phyloP scores from a whole-genome alignment of 2,797 vertebrate genomes.

The Xenops minutus region DNA sequence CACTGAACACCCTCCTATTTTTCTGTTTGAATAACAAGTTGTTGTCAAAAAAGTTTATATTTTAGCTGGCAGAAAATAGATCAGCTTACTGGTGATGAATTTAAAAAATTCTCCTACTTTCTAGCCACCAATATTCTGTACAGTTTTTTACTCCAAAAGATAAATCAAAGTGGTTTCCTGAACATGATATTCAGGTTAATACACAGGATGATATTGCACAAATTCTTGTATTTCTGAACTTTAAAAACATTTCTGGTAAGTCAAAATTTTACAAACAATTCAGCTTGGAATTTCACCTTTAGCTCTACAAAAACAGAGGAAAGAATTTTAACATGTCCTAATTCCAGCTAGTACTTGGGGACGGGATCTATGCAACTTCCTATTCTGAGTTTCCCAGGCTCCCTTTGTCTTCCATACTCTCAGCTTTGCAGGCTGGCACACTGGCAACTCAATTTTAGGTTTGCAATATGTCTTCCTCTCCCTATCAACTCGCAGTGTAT shows the following conservation, averaged over 20 bases:
- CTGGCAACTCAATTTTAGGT: neutral
- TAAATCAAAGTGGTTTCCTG: neutral
- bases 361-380: neutral
- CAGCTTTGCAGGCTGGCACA: neutral
- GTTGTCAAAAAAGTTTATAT: neutral
- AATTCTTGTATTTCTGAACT: neutral
- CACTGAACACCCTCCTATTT: neutral
- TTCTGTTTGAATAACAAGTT: neutral
- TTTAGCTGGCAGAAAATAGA: neutral
- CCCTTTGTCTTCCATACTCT: neutral
- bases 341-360: neutral
- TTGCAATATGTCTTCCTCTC: neutral
- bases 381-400: neutral
- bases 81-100: neutral
- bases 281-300: neutral
- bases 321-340: neutral
- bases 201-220: neutral
- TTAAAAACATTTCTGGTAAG: neutral
- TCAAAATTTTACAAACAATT: neutral
- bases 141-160: neutral
- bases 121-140: fast-evolving
- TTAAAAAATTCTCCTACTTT: neutral
- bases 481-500: neutral
- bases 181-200: neutral
- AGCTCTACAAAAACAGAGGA: neutral